phyloP scores from a whole-genome alignment of 2,888 invertebrate species.

The Drosophila niveifrons region DNA sequence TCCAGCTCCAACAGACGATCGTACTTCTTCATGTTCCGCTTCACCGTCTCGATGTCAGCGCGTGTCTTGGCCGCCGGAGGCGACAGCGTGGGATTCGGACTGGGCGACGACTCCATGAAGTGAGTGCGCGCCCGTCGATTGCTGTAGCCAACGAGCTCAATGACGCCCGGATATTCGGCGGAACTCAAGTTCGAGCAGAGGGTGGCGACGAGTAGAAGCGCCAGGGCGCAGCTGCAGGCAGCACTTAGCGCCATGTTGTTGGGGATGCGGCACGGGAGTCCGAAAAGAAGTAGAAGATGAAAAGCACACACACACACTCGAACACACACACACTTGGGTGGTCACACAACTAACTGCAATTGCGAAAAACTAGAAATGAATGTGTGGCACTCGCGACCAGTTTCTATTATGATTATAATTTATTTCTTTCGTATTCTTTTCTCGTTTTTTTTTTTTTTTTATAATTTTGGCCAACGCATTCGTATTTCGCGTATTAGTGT shows the following conservation, averaged over 20 bases:
- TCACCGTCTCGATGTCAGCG: constrained; percentile 85
- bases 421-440: constrained; percentile 24
- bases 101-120: constrained; percentile 66
- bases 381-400: constrained; percentile 42
- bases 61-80: constrained; percentile 82
- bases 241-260: constrained; percentile 66
- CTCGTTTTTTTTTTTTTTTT: not conserved
- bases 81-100: constrained; percentile 56
- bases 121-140: constrained; percentile 83
- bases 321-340: constrained; percentile 23
- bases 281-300: too few relatives aligned
- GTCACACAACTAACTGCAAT: constrained; percentile 6
- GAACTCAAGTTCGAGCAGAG: constrained; percentile 45
- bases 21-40: constrained; percentile 84
- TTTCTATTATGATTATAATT: constrained; percentile 19
- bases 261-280: not conserved
- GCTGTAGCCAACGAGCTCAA: constrained; percentile 84
- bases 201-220: constrained; percentile 37
- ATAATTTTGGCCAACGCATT: constrained; percentile 49
- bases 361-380: constrained; percentile 11
- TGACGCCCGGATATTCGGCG: constrained; percentile 83
- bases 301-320: constrained; percentile 26
- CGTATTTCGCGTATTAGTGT: constrained; percentile 72
- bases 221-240: constrained; percentile 63
- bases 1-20: constrained; percentile 83